Percentiles rank a stretch among this genome's conserved stretches.
These are phyloP conservation scores for Grapholita molesta DNA, from an alignment of 1,140 invertebrate species.

Conservation along the genomic window DNA sequence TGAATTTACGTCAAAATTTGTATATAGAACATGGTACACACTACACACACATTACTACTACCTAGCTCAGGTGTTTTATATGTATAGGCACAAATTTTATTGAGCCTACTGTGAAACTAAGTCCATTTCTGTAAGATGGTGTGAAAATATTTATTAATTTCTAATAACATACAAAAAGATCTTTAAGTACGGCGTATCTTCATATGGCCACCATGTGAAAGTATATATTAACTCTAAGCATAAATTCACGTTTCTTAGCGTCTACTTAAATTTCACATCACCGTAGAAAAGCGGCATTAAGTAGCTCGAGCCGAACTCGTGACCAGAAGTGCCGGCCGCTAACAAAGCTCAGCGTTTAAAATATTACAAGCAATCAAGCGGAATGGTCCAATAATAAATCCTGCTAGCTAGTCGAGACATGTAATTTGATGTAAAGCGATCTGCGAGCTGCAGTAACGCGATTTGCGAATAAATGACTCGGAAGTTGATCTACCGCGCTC, in stretches of 20 bases:
- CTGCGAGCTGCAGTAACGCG: constrained; percentile 72
- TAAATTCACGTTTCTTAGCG: neutral
- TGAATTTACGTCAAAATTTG: no score
- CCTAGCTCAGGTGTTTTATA: no score
- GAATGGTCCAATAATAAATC: constrained; percentile 16
- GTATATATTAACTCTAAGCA: no score
- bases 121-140: no score
- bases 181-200: neutral
- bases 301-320: neutral
- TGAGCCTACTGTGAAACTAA: no score
- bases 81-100: no score
- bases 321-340: neutral
- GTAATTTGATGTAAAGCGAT: constrained; percentile 72
- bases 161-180: neutral
- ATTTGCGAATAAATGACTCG: constrained; percentile 73
- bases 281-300: neutral
- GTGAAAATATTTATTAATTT: no score
- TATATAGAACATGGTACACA: no score
- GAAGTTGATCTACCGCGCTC: constrained; percentile 68
- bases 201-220: neutral
- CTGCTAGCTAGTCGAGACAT: constrained; percentile 48
- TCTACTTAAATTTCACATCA: neutral
- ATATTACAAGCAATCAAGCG: constrained; percentile 1
- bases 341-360: neutral
- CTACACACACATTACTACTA: no score